phyloP scores from a whole-genome alignment of 2,888 invertebrate species.

The Hypena proboscidalis region DNA sequence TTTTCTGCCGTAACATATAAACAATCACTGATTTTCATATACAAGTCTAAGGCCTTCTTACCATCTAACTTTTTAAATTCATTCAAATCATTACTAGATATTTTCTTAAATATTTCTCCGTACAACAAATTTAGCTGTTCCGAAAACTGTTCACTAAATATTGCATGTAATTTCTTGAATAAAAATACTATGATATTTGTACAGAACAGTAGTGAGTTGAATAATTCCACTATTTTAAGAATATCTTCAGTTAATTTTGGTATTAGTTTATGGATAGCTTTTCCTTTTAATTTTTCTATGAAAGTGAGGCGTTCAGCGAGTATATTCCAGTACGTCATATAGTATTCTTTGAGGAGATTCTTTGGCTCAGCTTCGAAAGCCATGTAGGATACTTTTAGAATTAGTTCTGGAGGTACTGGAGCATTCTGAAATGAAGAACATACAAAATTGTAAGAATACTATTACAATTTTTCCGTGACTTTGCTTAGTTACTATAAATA shows the following conservation, averaged over 20 bases:
- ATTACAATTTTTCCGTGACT: too few relatives aligned
- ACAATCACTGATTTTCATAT: slow-evolving; percentile 66
- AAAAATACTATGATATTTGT: slow-evolving; percentile 55
- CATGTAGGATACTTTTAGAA: slow-evolving; percentile 72
- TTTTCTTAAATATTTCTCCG: slow-evolving; percentile 54
- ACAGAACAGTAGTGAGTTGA: slow-evolving; percentile 63
- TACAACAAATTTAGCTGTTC: slow-evolving; percentile 54
- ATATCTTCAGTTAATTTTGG: slow-evolving; percentile 64
- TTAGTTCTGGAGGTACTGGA: slow-evolving; percentile 58
- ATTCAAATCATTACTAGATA: slow-evolving; percentile 53
- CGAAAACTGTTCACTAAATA: slow-evolving; percentile 54
- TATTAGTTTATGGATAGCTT: slow-evolving; percentile 59
- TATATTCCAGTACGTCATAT: slow-evolving; percentile 74
- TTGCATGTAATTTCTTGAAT: slow-evolving; percentile 62
- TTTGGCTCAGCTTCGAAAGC: slow-evolving; percentile 62
- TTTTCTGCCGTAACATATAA: slow-evolving; percentile 66
- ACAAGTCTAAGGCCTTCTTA: slow-evolving; percentile 55
- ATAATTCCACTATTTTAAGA: slow-evolving; percentile 59
- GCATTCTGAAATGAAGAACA: slow-evolving; percentile 68
- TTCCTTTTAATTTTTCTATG: slow-evolving; percentile 62
- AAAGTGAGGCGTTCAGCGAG: slow-evolving; percentile 64
- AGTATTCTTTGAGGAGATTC: slow-evolving; percentile 58
- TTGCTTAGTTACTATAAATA: too few relatives aligned
- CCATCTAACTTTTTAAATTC: slow-evolving; percentile 53
- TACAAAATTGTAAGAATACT: too few relatives aligned